These are phyloP conservation scores for Thumatha senex DNA, from an alignment of 2,888 invertebrate species.

Conservation along the genomic window DNA sequence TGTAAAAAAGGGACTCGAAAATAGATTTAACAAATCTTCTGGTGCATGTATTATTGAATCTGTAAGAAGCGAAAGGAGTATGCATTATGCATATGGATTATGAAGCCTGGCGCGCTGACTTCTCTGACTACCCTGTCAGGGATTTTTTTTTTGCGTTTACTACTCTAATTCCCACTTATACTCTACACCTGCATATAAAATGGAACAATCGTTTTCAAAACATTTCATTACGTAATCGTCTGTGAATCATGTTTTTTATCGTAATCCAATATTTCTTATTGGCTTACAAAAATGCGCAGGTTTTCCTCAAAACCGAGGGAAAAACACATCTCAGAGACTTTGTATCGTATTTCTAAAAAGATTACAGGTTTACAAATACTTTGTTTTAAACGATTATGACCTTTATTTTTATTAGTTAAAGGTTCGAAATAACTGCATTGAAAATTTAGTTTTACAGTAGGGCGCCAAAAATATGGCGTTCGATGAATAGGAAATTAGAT, in stretches of 20 bases:
- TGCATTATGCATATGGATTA: no score
- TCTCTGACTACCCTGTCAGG: no score
- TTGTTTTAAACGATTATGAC: slow-evolving; percentile 21
- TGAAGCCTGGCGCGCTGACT: no score
- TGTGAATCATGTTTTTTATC: slow-evolving; percentile 67
- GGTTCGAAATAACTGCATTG: slow-evolving; percentile 16
- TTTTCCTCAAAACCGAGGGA: slow-evolving; percentile 48
- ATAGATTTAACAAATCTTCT: no score
- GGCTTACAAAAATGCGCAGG: slow-evolving; percentile 51
- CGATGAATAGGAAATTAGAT: slow-evolving; percentile 74
- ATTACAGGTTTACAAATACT: slow-evolving; percentile 31
- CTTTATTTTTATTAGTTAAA: slow-evolving; percentile 23
- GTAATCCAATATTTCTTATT: slow-evolving; percentile 67
- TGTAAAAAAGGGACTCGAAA: no score
- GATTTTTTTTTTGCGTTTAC: no score
- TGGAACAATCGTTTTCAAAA: slow-evolving; percentile 43
- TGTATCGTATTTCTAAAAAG: slow-evolving; percentile 53
- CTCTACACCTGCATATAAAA: slow-evolving; percentile 6
- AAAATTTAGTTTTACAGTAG: slow-evolving; percentile 35
- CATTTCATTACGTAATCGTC: slow-evolving; percentile 59
- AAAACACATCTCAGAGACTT: slow-evolving; percentile 48
- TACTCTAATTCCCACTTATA: neutral
- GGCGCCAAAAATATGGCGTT: slow-evolving; percentile 56
- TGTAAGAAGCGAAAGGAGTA: no score
- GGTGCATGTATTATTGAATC: no score